Evolutionary conservation across 2,888 invertebrate genomes (phyloP).

Genomic region (Teleiodes luculella): DNA sequence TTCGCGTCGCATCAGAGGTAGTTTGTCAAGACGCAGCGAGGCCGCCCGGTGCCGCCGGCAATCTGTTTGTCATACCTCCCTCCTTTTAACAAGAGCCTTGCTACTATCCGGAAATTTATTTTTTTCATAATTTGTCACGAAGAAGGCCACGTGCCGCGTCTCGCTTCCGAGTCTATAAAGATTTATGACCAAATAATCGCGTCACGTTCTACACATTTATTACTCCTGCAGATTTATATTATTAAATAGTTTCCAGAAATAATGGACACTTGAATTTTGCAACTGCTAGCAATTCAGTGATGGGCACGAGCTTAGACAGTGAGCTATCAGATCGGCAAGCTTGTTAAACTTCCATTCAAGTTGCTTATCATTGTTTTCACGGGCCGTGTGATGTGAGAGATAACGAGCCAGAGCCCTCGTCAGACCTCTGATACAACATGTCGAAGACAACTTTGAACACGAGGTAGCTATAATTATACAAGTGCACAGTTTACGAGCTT

Average conservation of each 20-base stretch:
- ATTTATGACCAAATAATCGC: conserved; percentile 37
- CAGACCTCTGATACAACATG: conserved; percentile 42
- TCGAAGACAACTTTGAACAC: conserved; percentile 52
- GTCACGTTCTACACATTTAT: conserved; percentile 21
- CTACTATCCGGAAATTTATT: conserved; percentile 63
- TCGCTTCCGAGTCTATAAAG: conserved; percentile 30
- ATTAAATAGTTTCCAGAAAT: conserved; percentile 17
- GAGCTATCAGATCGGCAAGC: conserved; percentile 3
- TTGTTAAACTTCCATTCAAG: conserved; percentile 13
- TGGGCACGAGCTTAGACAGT: background rate
- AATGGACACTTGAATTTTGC: too few species aligned
- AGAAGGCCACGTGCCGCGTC: conserved; percentile 34
- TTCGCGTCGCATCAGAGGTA: conserved; percentile 48
- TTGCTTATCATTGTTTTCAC: conserved; percentile 18
- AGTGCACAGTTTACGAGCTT: conserved; percentile 56
- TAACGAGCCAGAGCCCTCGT: conserved; percentile 41
- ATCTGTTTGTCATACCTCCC: conserved; percentile 68
- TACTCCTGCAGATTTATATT: conserved; percentile 18
- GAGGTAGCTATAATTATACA: conserved; percentile 46
- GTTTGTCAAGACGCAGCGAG: conserved; percentile 46
- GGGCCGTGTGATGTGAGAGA: conserved; percentile 17
- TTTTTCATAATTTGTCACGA: conserved; percentile 50
- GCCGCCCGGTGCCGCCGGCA: conserved; percentile 45
- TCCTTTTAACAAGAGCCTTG: conserved; percentile 69
- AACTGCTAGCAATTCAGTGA: background rate